phyloP scores from a whole-genome alignment of 2,797 vertebrate genomes.

The Megaceryle alcyon region DNA sequence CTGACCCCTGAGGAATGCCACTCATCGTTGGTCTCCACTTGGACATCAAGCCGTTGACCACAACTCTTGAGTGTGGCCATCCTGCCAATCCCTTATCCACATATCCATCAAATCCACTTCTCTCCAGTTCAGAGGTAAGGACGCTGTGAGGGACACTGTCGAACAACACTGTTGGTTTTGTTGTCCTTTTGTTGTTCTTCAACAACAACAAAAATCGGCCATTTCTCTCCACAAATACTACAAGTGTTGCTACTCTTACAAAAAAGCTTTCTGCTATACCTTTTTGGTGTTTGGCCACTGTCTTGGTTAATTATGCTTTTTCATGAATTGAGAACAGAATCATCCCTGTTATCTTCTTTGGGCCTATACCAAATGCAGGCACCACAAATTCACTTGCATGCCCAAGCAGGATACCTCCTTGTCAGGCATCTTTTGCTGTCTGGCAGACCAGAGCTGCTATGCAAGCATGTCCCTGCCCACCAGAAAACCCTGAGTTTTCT shows the following conservation, averaged over 20 bases:
- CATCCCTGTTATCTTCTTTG: background rate
- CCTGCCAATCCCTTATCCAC: background rate
- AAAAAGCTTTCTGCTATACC: background rate
- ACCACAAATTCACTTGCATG: background rate
- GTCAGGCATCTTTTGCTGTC: background rate
- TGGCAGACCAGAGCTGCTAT: background rate
- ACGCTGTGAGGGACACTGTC: background rate
- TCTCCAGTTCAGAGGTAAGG: background rate
- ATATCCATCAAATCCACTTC: too few species aligned
- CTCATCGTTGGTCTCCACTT: background rate
- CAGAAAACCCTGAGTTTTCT: background rate
- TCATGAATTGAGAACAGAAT: background rate
- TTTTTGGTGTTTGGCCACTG: background rate
- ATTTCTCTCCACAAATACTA: background rate
- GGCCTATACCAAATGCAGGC: background rate
- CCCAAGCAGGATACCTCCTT: background rate
- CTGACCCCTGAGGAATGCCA: background rate
- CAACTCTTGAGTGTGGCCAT: background rate
- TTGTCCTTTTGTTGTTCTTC: background rate
- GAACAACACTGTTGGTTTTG: background rate
- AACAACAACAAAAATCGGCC: background rate
- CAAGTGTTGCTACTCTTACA: background rate
- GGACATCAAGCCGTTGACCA: background rate
- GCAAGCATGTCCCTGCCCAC: background rate
- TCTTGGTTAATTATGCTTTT: background rate